Base-by-base conservation (phyloP, 2,797 vertebrate species). In the Lithobates pipiens region DNA sequence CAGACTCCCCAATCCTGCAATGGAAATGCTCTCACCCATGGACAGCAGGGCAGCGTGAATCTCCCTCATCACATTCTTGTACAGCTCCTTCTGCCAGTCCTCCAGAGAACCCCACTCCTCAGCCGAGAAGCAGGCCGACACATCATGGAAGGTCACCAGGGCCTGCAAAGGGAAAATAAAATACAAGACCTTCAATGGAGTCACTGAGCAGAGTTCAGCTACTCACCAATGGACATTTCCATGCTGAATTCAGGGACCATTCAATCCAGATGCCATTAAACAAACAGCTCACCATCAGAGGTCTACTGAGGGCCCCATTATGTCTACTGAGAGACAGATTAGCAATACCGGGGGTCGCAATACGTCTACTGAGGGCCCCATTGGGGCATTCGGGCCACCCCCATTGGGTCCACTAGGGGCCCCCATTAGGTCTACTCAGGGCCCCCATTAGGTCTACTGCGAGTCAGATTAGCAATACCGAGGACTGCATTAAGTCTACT, bases 121-220 rank as follows among this genome's bases (percentile, higher is more conserved):
- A 8, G 86, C 25, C 0, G 93, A 92, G 88, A 93, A 93, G 34
- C 68, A 61, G 83, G 93, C 91, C 0, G 91, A 90, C 67, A 93
- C 72, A 61, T 93, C 93, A 76, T 90, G 90, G 82, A 93, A 93
- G 18, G 90, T 92, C 81, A 93, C 91, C 69, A 84, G 50, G 21
- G 83, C 83, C 83, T 84, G 4, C 8, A 29, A 21, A 3, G 21
- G 21, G 13, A 6, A 44, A 8, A 8, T 4, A 34, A 39, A 72
- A 11, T 4, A 2, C 34, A 23, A 36, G 11, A 21, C 67, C 0
- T 21, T 23, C 2, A 71, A 34, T 7, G 0, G 6, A 75, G 13
- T 34, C 18, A 27, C 15, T 9, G 8, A 23, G 23, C 18, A 54
- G 2, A 76, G 16, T 4, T 10, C 15, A 76, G 27, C 15, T 25